phyloP scores from a whole-genome alignment of 2,888 invertebrate genomes.

The Chironomus tentans region DNA sequence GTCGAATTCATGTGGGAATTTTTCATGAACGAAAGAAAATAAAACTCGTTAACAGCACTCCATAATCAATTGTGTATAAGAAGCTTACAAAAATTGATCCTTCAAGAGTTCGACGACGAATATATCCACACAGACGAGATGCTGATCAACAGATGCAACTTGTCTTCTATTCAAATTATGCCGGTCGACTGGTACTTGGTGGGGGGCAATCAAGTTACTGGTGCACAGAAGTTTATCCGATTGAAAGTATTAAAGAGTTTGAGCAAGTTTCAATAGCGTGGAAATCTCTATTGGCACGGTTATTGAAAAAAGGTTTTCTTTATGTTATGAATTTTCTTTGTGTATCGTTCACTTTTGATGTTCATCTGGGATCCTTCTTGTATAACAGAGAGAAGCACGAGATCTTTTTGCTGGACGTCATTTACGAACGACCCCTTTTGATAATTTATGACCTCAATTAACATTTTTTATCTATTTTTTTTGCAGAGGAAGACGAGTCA shows the following conservation, averaged over 20 bases:
- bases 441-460: background rate
- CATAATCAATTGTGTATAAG: background rate
- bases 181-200: constrained; percentile 53
- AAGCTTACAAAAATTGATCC: constrained; percentile 17
- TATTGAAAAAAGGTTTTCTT: constrained; percentile 52
- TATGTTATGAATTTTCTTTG: no score
- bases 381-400: no score
- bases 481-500: constrained; percentile 89
- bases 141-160: constrained; percentile 50
- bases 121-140: constrained; percentile 17
- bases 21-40: no score
- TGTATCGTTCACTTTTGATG: no score
- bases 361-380: no score
- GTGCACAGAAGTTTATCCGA: constrained; percentile 55
- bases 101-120: background rate
- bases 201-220: constrained; percentile 40
- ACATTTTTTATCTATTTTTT: constrained; percentile 39
- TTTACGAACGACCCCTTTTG: no score
- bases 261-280: constrained; percentile 67
- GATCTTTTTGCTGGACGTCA: no score
- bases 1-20: no score
- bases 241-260: constrained; percentile 82
- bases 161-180: constrained; percentile 75
- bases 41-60: no score
- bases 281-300: constrained; percentile 65